Evolutionary conservation across 2,797 vertebrate species (phyloP).

Genomic region (Salmo trutta): DNA sequence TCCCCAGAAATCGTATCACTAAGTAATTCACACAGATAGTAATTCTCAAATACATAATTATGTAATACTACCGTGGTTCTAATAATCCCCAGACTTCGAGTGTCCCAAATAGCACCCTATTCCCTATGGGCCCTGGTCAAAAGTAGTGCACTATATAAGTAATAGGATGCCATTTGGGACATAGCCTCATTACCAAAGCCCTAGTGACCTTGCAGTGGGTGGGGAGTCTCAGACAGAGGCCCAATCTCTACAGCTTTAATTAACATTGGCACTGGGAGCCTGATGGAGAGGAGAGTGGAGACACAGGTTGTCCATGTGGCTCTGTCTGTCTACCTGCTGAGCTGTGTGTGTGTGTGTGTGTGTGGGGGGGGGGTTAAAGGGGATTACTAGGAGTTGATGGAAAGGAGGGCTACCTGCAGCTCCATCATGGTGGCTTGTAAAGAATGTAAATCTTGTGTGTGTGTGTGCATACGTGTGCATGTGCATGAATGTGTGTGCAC

Average conservation of each 20-base stretch:
- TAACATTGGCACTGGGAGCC: too few relatives aligned
- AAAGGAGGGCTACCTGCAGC: too few relatives aligned
- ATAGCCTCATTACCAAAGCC: slow-evolving; percentile 32
- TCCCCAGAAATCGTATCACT: slow-evolving; percentile 28
- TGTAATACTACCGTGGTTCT: slow-evolving; percentile 27
- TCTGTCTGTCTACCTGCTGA: too few relatives aligned
- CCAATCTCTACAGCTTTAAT: slow-evolving; percentile 1
- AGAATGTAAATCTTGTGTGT: neutral
- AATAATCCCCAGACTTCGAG: slow-evolving; percentile 32
- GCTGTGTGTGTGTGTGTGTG: too few relatives aligned
- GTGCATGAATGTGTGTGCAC: slow-evolving; percentile 25
- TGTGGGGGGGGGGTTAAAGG: too few relatives aligned
- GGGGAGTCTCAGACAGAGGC: slow-evolving; percentile 51
- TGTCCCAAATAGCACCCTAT: too few relatives aligned
- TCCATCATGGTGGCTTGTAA: too few relatives aligned
- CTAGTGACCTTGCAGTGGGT: slow-evolving; percentile 66
- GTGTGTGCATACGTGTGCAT: neutral
- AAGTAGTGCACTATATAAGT: too few relatives aligned
- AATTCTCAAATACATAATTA: slow-evolving; percentile 43
- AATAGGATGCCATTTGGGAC: too few relatives aligned
- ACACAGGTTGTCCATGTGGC: too few relatives aligned
- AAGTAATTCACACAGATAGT: slow-evolving; percentile 47
- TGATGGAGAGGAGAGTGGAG: too few relatives aligned
- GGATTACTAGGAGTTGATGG: too few relatives aligned
- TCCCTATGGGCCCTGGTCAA: neutral